Conservation (phyloP, 1,140 invertebrate species). For the Trachymyrmex septentrionalis region DNA sequence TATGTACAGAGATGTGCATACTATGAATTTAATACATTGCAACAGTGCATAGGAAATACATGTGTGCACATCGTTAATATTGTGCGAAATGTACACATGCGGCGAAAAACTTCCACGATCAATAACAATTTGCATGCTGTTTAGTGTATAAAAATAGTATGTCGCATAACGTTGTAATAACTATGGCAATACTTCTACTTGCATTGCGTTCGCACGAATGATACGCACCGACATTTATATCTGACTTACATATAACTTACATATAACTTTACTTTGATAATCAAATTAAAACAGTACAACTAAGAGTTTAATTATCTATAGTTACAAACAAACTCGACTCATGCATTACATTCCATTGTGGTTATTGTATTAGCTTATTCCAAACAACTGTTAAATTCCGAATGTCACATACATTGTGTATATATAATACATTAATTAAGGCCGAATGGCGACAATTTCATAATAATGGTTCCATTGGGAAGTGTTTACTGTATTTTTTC, state of each 20-base stretch:
- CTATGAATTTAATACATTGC: background rate
- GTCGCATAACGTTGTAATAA: slow-evolving; percentile 5
- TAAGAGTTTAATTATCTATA: background rate
- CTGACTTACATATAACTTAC: background rate
- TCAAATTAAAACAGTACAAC: background rate
- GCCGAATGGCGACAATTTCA: background rate
- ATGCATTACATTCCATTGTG: background rate
- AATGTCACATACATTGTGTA: background rate
- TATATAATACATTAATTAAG: slow-evolving; percentile 16
- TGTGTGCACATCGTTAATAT: slow-evolving; percentile 25
- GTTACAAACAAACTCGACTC: background rate
- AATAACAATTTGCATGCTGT: slow-evolving; percentile 51
- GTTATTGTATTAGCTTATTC: background rate
- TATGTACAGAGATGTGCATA: background rate
- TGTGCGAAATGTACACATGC: slow-evolving; percentile 17
- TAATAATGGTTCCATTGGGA: background rate
- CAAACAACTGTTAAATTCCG: slow-evolving; percentile 5
- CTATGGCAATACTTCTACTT: background rate
- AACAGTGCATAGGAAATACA: background rate
- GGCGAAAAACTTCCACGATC: slow-evolving; percentile 21
- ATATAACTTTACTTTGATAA: background rate
- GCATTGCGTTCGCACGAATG: slow-evolving; percentile 5
- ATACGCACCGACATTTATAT: background rate
- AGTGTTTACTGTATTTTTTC: background rate
- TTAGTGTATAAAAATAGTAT: slow-evolving; percentile 45